Base-by-base conservation (phyloP, 2,113 vertebrate genomes). In the Amphilophus citrinellus region DNA sequence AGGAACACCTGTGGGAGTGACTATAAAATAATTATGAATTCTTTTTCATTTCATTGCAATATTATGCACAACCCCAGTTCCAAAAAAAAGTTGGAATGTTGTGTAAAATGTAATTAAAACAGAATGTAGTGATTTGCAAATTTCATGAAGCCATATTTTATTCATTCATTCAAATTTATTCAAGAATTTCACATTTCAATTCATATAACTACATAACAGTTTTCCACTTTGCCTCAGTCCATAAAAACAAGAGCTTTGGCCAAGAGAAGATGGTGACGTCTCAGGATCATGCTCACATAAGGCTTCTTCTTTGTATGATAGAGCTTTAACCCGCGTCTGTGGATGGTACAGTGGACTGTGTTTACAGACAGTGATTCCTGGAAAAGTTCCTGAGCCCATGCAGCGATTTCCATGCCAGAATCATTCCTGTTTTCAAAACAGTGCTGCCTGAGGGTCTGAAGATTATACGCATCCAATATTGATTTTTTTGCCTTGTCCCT, bases 1-100 rank as follows among this genome's bases (percentile, higher is more conserved):
- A 73, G 30, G 24, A 4, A 71, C 30, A 73, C 0, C 6, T 53
- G 47, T 32, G 47, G 24, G 44, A 53, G 27, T 32, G 44, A 32
- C 6, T 32, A 53, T 73, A 50, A 53, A 73, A 73, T 20, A 53
- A 73, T 13, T 53, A 73, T 73, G 44, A 73, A 53, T 32, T 73
- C 44, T 32, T 32, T 53, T 73, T 53, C 30, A 71, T 71, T 32
- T 71, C 17, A 13, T 71, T 53, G 27, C 17, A 56, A 73, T 30
- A 30, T 53, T 53, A 20, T 71, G 24, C 17, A 47, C 47, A 47
- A 30, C 27, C 3, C 17, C 22, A 47, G 22, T 47, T 68, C 22
- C 65, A 1, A 27, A 68, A 47, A 47, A 47, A 47, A 30, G 65
- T 47, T 68, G 22, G 13, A 17, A 68, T 22, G 24, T 0, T 30